phyloP scores from a whole-genome alignment of 2,797 vertebrate species.

The Ispidina lecontei region DNA sequence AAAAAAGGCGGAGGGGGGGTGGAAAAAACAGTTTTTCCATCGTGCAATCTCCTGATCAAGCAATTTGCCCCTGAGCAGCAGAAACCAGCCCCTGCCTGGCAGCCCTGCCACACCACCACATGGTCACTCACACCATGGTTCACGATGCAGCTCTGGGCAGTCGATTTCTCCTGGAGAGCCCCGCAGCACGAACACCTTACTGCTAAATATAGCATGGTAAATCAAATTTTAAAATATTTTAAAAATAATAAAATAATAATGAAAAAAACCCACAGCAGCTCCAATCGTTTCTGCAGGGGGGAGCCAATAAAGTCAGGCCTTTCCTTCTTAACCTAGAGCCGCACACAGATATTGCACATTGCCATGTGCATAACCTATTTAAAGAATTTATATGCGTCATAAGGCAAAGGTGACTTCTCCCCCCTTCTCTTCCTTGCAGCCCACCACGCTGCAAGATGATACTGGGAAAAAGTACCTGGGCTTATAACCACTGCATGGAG shows the following conservation, averaged over 20 bases:
- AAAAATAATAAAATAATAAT: too few relatives aligned
- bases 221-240: conserved; percentile 25
- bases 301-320: conserved; percentile 63
- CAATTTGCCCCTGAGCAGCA: rapidly evolving
- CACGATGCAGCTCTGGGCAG: background rate
- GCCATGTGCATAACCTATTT: conserved; percentile 52
- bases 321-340: conserved; percentile 37
- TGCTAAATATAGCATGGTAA: conserved; percentile 44
- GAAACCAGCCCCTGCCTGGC: background rate
- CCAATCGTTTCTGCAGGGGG: conserved; percentile 27
- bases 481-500: background rate
- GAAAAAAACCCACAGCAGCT: conserved; percentile 1
- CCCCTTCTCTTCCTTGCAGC: conserved; percentile 12
- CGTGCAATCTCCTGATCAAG: background rate
- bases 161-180: conserved; percentile 2
- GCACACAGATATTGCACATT: conserved; percentile 29
- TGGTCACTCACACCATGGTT: background rate
- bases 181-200: conserved; percentile 34
- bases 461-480: conserved; percentile 20
- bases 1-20: background rate
- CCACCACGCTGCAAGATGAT: conserved; percentile 20
- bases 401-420: conserved; percentile 48
- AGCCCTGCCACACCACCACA: background rate
- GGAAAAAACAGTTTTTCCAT: background rate
- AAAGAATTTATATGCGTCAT: conserved; percentile 53